A percentile compares a stretch with the other conserved stretches of the same genome.
Conservation (phyloP, 2,797 vertebrate species). For the Hyperoplus lanceolatus region DNA sequence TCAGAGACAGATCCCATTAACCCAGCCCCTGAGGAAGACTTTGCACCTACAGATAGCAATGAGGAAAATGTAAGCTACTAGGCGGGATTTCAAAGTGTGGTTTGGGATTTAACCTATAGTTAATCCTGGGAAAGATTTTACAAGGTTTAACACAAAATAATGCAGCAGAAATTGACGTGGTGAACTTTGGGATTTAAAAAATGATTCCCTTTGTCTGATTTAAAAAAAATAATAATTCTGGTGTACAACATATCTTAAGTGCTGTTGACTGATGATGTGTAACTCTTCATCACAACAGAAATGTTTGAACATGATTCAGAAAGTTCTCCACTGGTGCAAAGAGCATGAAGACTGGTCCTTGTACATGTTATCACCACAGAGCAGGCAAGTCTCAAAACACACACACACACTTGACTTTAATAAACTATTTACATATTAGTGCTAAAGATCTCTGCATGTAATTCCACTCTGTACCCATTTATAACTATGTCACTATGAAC, state of each 20-base stretch:
- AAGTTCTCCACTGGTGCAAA: constrained; percentile 87
- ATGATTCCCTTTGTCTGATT: not conserved
- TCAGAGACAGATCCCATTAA: not conserved
- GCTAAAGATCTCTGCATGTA: too few species aligned
- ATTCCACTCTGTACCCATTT: too few species aligned
- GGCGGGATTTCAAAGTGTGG: not conserved
- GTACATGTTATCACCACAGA: constrained; percentile 91
- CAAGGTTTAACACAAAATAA: not conserved
- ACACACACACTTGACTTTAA: too few species aligned
- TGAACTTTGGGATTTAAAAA: not conserved
- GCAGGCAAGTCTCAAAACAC: constrained; percentile 80
- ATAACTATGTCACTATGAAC: too few species aligned
- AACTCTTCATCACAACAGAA: constrained; percentile 74
- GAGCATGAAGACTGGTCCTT: constrained; percentile 89
- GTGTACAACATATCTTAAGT: not conserved
- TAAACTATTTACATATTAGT: too few species aligned
- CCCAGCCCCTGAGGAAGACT: not conserved
- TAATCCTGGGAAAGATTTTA: not conserved
- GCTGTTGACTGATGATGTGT: not conserved
- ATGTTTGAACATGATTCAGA: constrained; percentile 73
- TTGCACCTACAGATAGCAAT: not conserved
- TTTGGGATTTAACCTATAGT: not conserved
- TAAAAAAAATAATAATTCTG: not conserved
- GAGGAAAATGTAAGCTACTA: not conserved
- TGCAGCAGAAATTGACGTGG: not conserved